A percentile compares a stretch with the other conserved stretches of the same genome.
Evolutionary conservation across 1,140 invertebrate genomes (phyloP).

Genomic region (Drosophila lowei): DNA sequence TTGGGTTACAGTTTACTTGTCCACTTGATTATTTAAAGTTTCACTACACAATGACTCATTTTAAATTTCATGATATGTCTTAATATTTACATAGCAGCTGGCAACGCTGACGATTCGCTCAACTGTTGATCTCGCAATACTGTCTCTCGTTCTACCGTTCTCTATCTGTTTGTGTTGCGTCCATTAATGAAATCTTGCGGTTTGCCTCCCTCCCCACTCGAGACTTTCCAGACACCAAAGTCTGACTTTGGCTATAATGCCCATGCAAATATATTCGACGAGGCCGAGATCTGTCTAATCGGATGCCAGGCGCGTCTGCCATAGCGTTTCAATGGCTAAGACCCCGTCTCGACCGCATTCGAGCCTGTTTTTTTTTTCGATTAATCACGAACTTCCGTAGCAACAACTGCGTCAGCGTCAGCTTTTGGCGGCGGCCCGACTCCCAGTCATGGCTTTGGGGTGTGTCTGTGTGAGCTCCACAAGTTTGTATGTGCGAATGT

Average conservation of each 20-base stretch:
- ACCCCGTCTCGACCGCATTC: not conserved
- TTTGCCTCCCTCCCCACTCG: conserved; percentile 8
- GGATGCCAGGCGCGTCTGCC: conserved; percentile 46
- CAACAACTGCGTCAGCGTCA: conserved; percentile 73
- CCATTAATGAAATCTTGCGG: conserved; percentile 63
- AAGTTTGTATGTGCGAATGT: conserved; percentile 18
- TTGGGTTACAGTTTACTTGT: conserved; percentile 1
- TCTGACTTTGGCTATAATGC: conserved; percentile 46
- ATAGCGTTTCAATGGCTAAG: conserved; percentile 21
- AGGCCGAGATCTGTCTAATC: conserved; percentile 21
- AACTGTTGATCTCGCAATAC: conserved; percentile 51
- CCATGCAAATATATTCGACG: conserved; percentile 52
- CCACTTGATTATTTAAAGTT: not conserved
- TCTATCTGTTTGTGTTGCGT: conserved; percentile 23
- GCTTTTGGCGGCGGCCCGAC: too few species aligned
- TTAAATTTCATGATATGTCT: conserved; percentile 14
- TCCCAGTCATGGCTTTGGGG: conserved; percentile 71
- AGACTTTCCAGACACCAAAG: conserved; percentile 33
- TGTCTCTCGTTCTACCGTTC: conserved; percentile 5
- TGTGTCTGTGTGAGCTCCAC: conserved; percentile 47
- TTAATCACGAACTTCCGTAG: conserved; percentile 78
- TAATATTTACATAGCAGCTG: conserved; percentile 22
- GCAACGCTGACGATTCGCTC: conserved; percentile 47
- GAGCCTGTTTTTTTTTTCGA: conserved; percentile 58
- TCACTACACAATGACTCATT: conserved; percentile 27